Evolutionary conservation across 2,888 invertebrate genomes (phyloP), one percentile per base, ranked within the genome.

Genomic region (Maniola hyperantus): DNA sequence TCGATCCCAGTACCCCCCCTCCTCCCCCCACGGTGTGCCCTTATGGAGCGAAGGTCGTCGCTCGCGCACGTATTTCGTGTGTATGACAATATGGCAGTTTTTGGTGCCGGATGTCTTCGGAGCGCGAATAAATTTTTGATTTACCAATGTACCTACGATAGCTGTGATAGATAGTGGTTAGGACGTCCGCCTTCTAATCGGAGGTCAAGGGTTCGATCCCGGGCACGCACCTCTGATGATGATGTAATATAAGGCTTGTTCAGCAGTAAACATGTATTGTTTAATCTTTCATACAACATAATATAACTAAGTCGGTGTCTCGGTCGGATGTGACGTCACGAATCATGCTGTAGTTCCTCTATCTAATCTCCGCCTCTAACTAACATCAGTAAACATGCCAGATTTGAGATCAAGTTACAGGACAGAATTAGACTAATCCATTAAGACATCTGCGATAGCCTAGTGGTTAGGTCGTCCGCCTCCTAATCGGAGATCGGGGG

Each of bases 11-110:
- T 78, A 77, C 80, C 79, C 73, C 57, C 66, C 65, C n/a, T n/a
- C 64, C 67, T 68, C 74, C 72, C 73, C 72, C 73, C 73, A 71
- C 61, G 71, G 61, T 75, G 62, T 73, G 79, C 79, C 82, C 80
- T 83, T 83, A 73, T 73, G 77, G 72, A 73, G 72, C 79, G 83
- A 86, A 87, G 89, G 87, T 83, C 83, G 82, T 73, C 83, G 83
- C 80, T 75, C 82, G 82, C 80, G 82, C 82, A 81, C 79, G 54
- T 64, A 79, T 77, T 82, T 77, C 80, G 81, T 81, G 81, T 78
- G 77, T 79, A 68, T 80, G 81, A 85, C 83, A 84, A 81, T 83
- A 82, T 82, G 78, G 77, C 77, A 68, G 66, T 74, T 79, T 46
- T 79, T 65, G 66, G 67, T 64, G 53, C 69, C 73, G 74, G 74